Conservation (phyloP, 2,113 vertebrate genomes). For the Pluvialis apricaria region DNA sequence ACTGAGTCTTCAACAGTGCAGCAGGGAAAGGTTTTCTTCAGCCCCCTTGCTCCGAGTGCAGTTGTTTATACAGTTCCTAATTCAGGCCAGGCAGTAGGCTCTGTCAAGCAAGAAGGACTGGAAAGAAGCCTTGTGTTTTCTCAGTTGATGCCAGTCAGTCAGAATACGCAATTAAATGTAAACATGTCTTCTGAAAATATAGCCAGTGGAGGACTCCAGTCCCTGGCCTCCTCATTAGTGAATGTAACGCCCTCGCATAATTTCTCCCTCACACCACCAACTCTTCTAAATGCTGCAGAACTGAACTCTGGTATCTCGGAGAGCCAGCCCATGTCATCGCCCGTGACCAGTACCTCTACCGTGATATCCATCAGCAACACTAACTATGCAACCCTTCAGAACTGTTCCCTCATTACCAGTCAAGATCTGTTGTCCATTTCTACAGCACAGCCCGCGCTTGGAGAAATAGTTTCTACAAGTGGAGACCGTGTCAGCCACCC, state of each 20-base stretch:
- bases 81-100: conserved; percentile 73
- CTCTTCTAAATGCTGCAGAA: conserved; percentile 75
- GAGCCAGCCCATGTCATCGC: conserved; percentile 71
- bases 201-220: conserved; percentile 71
- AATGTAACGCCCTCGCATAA: conserved; percentile 74
- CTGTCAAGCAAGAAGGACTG: conserved; percentile 93
- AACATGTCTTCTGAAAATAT: conserved; percentile 76
- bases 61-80: conserved; percentile 91
- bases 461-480: conserved; percentile 63
- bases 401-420: conserved; percentile 78
- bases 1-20: conserved; percentile 73
- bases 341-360: conserved; percentile 78
- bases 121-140: conserved; percentile 87
- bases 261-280: conserved; percentile 74
- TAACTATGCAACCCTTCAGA: conserved; percentile 82
- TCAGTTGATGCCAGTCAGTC: conserved; percentile 87
- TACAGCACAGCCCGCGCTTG: conserved; percentile 67
- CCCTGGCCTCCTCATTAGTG: conserved; percentile 73
- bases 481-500: conserved; percentile 69
- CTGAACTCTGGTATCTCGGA: conserved; percentile 75
- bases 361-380: conserved; percentile 83
- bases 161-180: conserved; percentile 82
- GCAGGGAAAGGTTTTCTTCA: conserved; percentile 83
- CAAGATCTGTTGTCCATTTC: conserved; percentile 78
- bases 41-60: conserved; percentile 83